Base-by-base conservation (phyloP, 2,797 vertebrate genomes). In the Notamacropus eugenii region DNA sequence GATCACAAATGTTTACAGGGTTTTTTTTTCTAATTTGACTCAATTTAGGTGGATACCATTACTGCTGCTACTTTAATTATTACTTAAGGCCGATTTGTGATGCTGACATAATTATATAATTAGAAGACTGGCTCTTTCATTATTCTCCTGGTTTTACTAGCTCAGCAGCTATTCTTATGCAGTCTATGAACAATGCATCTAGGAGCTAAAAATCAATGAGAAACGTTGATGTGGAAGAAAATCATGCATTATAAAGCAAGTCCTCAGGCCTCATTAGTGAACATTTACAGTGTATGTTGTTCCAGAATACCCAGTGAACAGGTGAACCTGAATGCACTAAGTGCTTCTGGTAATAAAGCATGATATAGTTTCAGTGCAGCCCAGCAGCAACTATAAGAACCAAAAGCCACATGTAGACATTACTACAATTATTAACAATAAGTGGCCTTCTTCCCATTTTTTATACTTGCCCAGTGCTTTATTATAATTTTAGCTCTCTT, bases 51-150 rank as follows among this genome's bases (percentile, higher is more conserved):
- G 54, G 10, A 87, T 92, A 95, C 58, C n/a, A 93, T 92, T 46
- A 74, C 14, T 94, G 29, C 46, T 54, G 62, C 58, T 91, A 90
- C 46, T 92, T 92, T 93, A 95, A 94, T 93, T 94, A n/a, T 93
- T 95, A 95, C 46, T 95, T 93, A 93, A 94, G 96, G 55, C 46
- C 52, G 40, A 34, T 59, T 95, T 92, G 55, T 54, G 91, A 54
- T 94, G 90, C 34, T 92, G 94, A 62, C 57, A 90, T 90, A 96
- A 95, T 91, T 94, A 94, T 62, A 24, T 93, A 95, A 92, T 94
- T 95, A 93, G 94, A 97, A 96, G 96, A 58, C 94, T 91, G 54
- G 19, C 54, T 87, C 96, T 96, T 87, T 59, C 62, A 92, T 96
- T 95, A 90, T 9, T 34, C 56, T 93, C 93, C 90, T 95, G 58